phyloP scores from a whole-genome alignment of 2,797 vertebrate genomes.

The Botia almorhae region DNA sequence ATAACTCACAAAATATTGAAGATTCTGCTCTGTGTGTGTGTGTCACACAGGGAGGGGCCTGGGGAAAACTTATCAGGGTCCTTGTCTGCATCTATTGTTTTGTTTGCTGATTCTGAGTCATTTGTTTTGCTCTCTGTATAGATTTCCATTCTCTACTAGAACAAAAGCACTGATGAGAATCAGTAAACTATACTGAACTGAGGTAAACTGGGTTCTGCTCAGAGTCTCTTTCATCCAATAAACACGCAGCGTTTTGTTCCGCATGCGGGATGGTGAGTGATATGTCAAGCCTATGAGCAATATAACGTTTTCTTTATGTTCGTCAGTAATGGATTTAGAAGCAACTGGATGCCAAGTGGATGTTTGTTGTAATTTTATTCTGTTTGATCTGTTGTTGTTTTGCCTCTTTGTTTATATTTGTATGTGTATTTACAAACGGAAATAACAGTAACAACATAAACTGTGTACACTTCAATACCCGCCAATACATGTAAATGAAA shows the following conservation, averaged over 20 bases:
- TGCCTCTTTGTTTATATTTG: neutral
- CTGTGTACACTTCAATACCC: neutral
- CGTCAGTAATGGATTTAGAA: neutral
- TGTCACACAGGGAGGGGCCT: slow-evolving; percentile 61
- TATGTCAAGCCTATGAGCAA: slow-evolving; percentile 54
- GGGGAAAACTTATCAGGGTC: slow-evolving; percentile 71
- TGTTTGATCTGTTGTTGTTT: neutral
- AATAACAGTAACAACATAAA: neutral
- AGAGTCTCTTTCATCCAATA: slow-evolving; percentile 71
- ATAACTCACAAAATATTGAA: slow-evolving; percentile 62
- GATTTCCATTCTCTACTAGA: slow-evolving; percentile 71
- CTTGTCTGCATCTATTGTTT: slow-evolving; percentile 58
- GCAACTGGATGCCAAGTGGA: neutral
- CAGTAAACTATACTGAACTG: slow-evolving; percentile 55
- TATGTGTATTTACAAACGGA: slow-evolving; percentile 1
- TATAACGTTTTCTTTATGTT: slow-evolving; percentile 67
- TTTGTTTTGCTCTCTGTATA: slow-evolving; percentile 72
- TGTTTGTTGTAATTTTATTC: neutral
- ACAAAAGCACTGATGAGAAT: slow-evolving; percentile 69
- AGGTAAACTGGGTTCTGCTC: slow-evolving; percentile 58
- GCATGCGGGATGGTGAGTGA: slow-evolving; percentile 72
- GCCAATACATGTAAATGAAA: slow-evolving; percentile 29
- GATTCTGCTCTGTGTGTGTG: slow-evolving; percentile 44
- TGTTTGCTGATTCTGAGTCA: slow-evolving; percentile 69
- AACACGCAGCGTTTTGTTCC: slow-evolving; percentile 72